phyloP scores from a whole-genome alignment of 2,888 invertebrate genomes.

The Eumerus sabulonum region DNA sequence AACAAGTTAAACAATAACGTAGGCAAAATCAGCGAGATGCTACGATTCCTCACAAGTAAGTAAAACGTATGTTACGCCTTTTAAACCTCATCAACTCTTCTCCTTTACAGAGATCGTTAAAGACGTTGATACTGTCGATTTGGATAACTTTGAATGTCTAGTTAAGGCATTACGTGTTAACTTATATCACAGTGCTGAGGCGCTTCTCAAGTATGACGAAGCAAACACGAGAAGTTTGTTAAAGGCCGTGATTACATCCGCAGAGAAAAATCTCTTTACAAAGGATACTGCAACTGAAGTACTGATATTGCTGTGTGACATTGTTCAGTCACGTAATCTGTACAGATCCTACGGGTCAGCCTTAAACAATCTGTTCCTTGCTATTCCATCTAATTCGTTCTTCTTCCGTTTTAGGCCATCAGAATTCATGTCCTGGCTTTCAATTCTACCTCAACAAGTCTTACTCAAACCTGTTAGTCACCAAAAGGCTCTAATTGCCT shows the following conservation, averaged over 20 bases:
- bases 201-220: conserved; percentile 68
- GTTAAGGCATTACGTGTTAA: conserved; percentile 72
- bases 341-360: conserved; percentile 75
- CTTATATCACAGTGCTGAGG: conserved; percentile 71
- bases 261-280: conserved; percentile 71
- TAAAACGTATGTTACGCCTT: neutral
- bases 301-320: conserved; percentile 79
- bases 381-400: conserved; percentile 4
- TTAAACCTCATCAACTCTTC: neutral
- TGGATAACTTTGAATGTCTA: conserved; percentile 71
- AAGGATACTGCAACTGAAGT: conserved; percentile 76
- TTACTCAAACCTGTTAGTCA: conserved; percentile 80
- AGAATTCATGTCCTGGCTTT: conserved; percentile 80
- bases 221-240: conserved; percentile 74
- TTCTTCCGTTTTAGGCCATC: conserved; percentile 72
- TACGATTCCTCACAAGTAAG: conserved; percentile 63
- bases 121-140: conserved; percentile 39
- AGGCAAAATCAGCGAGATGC: conserved; percentile 44
- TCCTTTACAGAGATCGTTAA: conserved; percentile 48
- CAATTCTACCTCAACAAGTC: conserved; percentile 81
- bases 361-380: neutral
- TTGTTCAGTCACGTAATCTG: conserved; percentile 78
- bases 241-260: conserved; percentile 71
- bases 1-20: conserved; percentile 56
- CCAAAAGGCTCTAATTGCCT: conserved; percentile 80